Base-by-base conservation (phyloP, 2,113 vertebrate genomes). In the Callopanchax toddi region DNA sequence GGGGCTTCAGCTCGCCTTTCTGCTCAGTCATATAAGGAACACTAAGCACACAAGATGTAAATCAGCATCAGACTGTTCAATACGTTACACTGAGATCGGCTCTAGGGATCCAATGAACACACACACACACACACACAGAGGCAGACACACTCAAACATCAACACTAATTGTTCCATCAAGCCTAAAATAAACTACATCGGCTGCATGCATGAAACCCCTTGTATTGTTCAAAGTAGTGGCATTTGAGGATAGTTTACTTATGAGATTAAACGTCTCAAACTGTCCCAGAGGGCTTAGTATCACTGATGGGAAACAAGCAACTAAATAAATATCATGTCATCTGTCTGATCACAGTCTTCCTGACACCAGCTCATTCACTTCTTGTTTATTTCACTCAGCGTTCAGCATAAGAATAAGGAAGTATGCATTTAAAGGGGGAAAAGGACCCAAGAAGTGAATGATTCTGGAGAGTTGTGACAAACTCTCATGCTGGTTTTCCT, bases 311-410 rank as follows among this genome's bases (percentile, higher is more conserved):
- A 91, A 89, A 87, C 87, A 79, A 90, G 84, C 82, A 79, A 57
- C 82, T 88, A 87, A 90, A 90, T 85, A 91, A 91, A 91, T 86
- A 89, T 67, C 60, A 62, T 74, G 78, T 85, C 84, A 84, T 83
- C 65, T 42, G 67, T 82, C 76, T 75, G 76, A 86, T 86, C 64
- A 45, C 69, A 45, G 72, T 70, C 85, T 89, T 91, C 83, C 84
- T 79, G 83, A 88, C 88, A 82, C 77, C 68, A 88, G 81, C 74
- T 85, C 83, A 75, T 86, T 79, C 81, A 85, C 82, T 84, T 78
- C 73, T 90, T 90, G 86, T 92, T 91, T 88, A 89, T 88, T 79
- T 81, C 43, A 70, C 73, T 74, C 68, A 39, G 34, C 46, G n/a
- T 56, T 64, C 78, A 54, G 67, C 39, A 29, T 40, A 65, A 57